A percentile compares a stretch with the other conserved stretches of the same genome.
Conservation (phyloP, 2,797 vertebrate genomes). For the Darevskia mixta region DNA sequence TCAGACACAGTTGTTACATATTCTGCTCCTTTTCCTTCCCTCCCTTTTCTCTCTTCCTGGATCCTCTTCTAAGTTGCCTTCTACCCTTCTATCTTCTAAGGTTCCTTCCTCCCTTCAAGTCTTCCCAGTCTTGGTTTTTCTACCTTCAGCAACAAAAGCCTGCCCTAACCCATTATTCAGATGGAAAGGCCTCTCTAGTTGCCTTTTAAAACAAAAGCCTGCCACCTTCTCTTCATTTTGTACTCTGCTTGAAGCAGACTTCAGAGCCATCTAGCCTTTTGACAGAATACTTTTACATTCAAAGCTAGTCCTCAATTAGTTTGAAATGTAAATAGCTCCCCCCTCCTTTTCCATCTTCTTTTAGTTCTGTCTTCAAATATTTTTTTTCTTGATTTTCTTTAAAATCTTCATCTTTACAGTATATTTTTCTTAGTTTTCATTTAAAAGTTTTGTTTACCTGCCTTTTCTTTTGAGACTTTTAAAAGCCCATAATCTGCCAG, state of each 20-base stretch:
- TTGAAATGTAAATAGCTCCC: too few species aligned
- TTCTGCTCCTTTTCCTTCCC: not conserved
- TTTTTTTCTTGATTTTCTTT: not conserved
- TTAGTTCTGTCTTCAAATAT: constrained; percentile 2
- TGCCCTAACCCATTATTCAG: not conserved
- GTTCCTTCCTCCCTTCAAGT: constrained; percentile 50
- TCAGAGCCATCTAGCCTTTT: not conserved
- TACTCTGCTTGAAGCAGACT: constrained; percentile 35
- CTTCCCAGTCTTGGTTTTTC: constrained; percentile 39
- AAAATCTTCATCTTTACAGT: not conserved
- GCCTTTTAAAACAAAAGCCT: not conserved
- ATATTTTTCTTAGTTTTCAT: not conserved
- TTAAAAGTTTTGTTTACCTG: not conserved
- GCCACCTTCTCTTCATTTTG: not conserved
- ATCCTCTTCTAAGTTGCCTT: constrained; percentile 46
- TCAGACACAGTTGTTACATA: not conserved
- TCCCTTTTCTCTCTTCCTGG: not conserved
- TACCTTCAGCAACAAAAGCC: constrained; percentile 1
- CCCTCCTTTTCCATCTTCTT: not conserved
- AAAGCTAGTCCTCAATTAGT: not conserved
- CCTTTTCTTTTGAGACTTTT: not conserved
- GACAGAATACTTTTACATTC: not conserved
- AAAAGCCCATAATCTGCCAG: not conserved
- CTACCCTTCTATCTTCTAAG: constrained; percentile 41
- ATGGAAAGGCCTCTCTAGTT: not conserved